phyloP scores from a whole-genome alignment of 1,140 invertebrate genomes.

The Ceratosolen solmsi region DNA sequence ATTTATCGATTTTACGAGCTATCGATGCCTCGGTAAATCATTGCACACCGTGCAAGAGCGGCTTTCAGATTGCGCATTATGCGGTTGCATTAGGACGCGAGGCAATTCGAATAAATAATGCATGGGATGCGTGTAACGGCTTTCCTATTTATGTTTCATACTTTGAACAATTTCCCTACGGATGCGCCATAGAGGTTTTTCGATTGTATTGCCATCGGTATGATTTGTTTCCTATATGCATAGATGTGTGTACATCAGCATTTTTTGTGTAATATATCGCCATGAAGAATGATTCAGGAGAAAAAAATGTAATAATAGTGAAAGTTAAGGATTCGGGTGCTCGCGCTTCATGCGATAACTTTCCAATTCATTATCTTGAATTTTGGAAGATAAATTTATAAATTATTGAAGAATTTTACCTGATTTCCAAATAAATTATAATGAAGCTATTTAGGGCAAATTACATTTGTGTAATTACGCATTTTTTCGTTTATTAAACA shows the following conservation, averaged over 20 bases:
- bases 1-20: conserved; percentile 30
- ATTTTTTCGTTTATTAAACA: too few relatives aligned
- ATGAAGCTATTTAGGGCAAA: too few relatives aligned
- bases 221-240: background rate
- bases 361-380: background rate
- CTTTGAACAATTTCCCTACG: background rate
- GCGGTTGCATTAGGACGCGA: background rate
- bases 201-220: background rate
- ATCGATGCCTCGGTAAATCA: conserved; percentile 30
- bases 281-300: background rate
- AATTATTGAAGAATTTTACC: too few relatives aligned
- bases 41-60: background rate
- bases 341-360: background rate
- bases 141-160: background rate
- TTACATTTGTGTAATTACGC: too few relatives aligned
- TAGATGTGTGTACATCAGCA: background rate
- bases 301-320: background rate
- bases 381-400: too few relatives aligned
- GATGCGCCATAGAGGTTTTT: background rate
- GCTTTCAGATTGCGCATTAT: background rate
- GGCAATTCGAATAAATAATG: conserved; percentile 22
- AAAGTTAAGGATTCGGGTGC: background rate
- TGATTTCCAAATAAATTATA: too few relatives aligned
- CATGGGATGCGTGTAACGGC: background rate
- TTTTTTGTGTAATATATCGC: background rate